Percentiles rank a stretch among this genome's conserved stretches.
Evolutionary conservation across 2,888 invertebrate genomes (phyloP).

Genomic region (Drosophila incognita): DNA sequence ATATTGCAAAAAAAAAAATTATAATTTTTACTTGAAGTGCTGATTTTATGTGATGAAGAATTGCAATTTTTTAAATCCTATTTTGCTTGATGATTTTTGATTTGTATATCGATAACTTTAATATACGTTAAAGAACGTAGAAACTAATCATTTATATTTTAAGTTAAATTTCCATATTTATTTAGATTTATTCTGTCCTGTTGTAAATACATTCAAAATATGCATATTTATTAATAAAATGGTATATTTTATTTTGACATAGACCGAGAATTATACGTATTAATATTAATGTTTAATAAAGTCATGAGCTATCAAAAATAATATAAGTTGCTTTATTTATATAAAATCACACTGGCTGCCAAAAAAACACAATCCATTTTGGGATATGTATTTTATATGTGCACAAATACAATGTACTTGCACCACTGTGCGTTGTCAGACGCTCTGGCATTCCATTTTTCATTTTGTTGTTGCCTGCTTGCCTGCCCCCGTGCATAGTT

Average conservation of each 20-base stretch:
- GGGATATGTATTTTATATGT: neutral
- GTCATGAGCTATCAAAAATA: neutral
- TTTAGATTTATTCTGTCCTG: neutral
- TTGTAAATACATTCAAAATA: neutral
- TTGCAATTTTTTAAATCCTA: neutral
- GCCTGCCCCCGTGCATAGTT: slow-evolving; percentile 25
- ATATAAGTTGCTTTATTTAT: neutral
- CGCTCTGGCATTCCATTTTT: slow-evolving; percentile 70
- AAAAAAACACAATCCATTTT: neutral
- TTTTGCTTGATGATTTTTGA: neutral
- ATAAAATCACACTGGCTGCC: neutral
- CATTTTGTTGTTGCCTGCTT: slow-evolving; percentile 67
- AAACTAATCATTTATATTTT: neutral
- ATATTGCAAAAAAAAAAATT: neutral
- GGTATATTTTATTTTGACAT: neutral
- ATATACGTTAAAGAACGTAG: neutral
- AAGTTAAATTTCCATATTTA: neutral
- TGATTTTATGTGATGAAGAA: neutral
- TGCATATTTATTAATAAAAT: neutral
- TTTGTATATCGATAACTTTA: neutral
- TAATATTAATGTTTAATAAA: neutral
- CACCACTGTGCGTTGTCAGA: slow-evolving; percentile 59
- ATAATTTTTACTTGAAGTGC: neutral
- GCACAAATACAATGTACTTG: neutral
- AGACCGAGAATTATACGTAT: neutral